Evolutionary conservation across 2,888 invertebrate genomes (phyloP).

Genomic region (Lithophane semibrunnea): DNA sequence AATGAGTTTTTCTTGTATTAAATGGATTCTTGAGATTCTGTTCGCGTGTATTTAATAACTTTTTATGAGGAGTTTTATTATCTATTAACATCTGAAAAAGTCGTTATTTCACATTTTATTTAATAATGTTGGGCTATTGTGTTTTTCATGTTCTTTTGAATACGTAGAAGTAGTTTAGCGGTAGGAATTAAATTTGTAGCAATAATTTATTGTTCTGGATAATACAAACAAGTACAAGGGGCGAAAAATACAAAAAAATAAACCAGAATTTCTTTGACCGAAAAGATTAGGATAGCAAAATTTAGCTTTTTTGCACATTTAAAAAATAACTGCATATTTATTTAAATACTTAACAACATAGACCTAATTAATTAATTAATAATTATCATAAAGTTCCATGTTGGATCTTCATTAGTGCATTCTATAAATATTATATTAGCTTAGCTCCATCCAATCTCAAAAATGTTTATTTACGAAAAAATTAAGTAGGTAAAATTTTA

Average conservation of each 20-base stretch:
- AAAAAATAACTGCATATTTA: too few relatives aligned
- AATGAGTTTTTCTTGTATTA: constrained; percentile 61
- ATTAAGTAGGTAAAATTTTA: not conserved
- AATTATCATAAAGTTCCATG: not conserved
- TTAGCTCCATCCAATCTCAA: too few relatives aligned
- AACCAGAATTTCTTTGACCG: not conserved
- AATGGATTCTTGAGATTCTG: constrained; percentile 58
- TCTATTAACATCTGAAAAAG: constrained; percentile 42
- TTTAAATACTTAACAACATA: not conserved
- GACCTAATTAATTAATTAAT: not conserved
- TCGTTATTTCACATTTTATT: constrained; percentile 17
- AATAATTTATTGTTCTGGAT: not conserved
- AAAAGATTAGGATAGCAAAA: not conserved
- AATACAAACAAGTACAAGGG: not conserved
- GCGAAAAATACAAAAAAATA: not conserved
- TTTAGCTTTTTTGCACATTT: not conserved
- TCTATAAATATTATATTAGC: too few relatives aligned
- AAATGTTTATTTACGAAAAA: not conserved
- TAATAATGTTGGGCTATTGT: constrained; percentile 1
- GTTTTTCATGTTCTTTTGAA: not conserved
- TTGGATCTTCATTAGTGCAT: not conserved
- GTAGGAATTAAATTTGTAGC: not conserved
- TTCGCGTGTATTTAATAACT: constrained; percentile 57
- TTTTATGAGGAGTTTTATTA: constrained; percentile 43
- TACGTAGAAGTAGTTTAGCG: constrained; percentile 9